phyloP scores from a whole-genome alignment of 2,888 invertebrate genomes.

The Hirtodrosophila cameraria region DNA sequence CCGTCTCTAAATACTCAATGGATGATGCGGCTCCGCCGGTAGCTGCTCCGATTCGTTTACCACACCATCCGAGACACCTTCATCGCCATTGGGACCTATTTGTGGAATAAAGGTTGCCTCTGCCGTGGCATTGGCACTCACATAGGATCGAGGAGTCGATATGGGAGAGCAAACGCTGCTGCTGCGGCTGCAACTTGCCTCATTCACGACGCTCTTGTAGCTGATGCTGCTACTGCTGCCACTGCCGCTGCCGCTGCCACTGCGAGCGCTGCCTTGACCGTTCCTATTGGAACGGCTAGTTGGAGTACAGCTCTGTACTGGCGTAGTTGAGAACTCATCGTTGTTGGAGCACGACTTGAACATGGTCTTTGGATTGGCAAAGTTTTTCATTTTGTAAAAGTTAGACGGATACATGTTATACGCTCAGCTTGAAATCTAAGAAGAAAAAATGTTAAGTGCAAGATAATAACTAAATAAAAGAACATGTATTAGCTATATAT shows the following conservation, averaged over 20 bases:
- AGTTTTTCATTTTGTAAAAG: slow-evolving; percentile 59
- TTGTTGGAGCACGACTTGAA: slow-evolving; percentile 54
- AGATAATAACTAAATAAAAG: too few relatives aligned
- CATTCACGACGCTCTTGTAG: slow-evolving; percentile 28
- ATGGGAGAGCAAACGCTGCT: slow-evolving; percentile 19
- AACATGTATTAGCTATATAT: too few relatives aligned
- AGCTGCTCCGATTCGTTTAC: slow-evolving; percentile 77
- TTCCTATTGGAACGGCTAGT: background rate
- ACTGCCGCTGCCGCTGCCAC: slow-evolving; percentile 29
- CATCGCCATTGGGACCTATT: slow-evolving; percentile 2
- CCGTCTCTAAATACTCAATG: slow-evolving; percentile 97
- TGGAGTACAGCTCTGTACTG: slow-evolving; percentile 25
- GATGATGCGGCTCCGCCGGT: slow-evolving; percentile 90
- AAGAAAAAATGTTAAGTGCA: background rate
- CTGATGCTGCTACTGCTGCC: slow-evolving; percentile 25
- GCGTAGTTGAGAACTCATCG: slow-evolving; percentile 46
- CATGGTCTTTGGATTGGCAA: slow-evolving; percentile 62
- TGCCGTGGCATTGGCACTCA: background rate
- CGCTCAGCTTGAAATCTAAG: slow-evolving; percentile 16
- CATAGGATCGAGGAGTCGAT: slow-evolving; percentile 32
- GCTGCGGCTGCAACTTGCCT: slow-evolving; percentile 3
- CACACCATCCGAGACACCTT: background rate
- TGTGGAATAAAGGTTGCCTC: slow-evolving; percentile 9
- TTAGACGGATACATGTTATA: slow-evolving; percentile 53
- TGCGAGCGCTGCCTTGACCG: background rate